Base-by-base conservation (phyloP, 2,888 invertebrate species). In the Monochamus alternatus region DNA sequence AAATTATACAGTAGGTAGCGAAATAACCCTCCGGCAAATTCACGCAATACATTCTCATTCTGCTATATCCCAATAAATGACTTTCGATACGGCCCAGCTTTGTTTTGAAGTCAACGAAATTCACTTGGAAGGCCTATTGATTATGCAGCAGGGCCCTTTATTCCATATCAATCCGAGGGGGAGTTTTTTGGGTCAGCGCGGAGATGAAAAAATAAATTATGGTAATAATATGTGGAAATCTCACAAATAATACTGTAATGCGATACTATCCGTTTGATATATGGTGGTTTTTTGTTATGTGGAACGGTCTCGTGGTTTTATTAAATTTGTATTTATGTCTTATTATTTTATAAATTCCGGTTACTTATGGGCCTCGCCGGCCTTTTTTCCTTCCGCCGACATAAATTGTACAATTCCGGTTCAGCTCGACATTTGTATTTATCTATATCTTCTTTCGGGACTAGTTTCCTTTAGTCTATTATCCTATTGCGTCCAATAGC, bases 131-230 rank as follows among this genome's bases (percentile, higher is more conserved):
- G n/a, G 55, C 55, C 55, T 55, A 55, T 55, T 14, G 55, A 55
- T 55, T 55, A 55, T 55, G 55, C 55, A 55, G n/a, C 55, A 55
- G 55, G 55, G 3, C 38, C 38, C 47, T 43, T 62, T 70, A 70
- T 62, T 60, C 63, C 47, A 14, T 47, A 63, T 71, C 44, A 63
- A 63, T 71, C 52, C 32, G 62, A 47, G 38, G 63, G 68, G 55
- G 30, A 12, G 12, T 22, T 68, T 31, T 32, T 22, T 58, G 64
- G 51, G 14, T 43, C 47, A 31, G 38, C 38, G 58, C 38, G 58
- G 31, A 31, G 78, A 76, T 79, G 73, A 76, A 73, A 73, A 74
- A 76, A 66, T 76, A 70, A 76, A 70, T 74, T 76, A 75, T 75
- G 75, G 68, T 75, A 75, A 75, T 75, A 64, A 68, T 73, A 63